Percentiles rank a stretch among this genome's conserved stretches.
These are phyloP conservation scores for Ethmia dodecea DNA, from an alignment of 2,888 invertebrate genomes.

Conservation along the genomic window DNA sequence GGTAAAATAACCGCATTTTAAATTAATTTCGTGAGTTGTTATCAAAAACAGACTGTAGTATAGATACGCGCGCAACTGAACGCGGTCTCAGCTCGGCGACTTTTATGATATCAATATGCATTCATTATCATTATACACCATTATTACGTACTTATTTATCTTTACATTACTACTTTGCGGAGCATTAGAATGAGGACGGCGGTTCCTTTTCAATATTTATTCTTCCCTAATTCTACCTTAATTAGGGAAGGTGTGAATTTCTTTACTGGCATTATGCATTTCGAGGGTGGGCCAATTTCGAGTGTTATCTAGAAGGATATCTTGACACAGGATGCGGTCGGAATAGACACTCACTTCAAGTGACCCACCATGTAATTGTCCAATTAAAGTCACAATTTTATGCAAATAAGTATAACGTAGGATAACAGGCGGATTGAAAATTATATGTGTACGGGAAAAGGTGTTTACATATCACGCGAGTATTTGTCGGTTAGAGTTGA, in stretches of 20 bases:
- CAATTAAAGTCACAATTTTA: slow-evolving; percentile 70
- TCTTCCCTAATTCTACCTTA: slow-evolving; percentile 62
- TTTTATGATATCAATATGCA: slow-evolving; percentile 32
- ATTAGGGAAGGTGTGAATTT: slow-evolving; percentile 75
- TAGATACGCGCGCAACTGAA: no score
- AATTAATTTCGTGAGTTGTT: no score
- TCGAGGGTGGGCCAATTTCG: slow-evolving; percentile 60
- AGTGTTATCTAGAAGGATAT: slow-evolving; percentile 52
- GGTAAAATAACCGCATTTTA: no score
- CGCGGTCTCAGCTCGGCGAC: no score
- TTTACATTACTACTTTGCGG: slow-evolving; percentile 33
- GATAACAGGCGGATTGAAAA: slow-evolving; percentile 5
- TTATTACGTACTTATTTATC: slow-evolving; percentile 59
- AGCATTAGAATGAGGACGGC: slow-evolving; percentile 35
- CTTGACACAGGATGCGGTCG: slow-evolving; percentile 58
- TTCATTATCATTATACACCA: slow-evolving; percentile 44
- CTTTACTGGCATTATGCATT: slow-evolving; percentile 52
- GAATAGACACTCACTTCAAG: slow-evolving; percentile 48
- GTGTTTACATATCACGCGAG: slow-evolving; percentile 4
- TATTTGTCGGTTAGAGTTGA: slow-evolving; percentile 12
- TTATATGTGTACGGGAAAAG: slow-evolving; percentile 4
- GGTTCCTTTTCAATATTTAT: slow-evolving; percentile 56
- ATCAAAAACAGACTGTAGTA: no score
- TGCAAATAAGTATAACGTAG: slow-evolving; percentile 63
- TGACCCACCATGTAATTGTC: slow-evolving; percentile 68